Evolutionary conservation across 2,888 invertebrate species (phyloP).

Genomic region (Trisateles emortualis): DNA sequence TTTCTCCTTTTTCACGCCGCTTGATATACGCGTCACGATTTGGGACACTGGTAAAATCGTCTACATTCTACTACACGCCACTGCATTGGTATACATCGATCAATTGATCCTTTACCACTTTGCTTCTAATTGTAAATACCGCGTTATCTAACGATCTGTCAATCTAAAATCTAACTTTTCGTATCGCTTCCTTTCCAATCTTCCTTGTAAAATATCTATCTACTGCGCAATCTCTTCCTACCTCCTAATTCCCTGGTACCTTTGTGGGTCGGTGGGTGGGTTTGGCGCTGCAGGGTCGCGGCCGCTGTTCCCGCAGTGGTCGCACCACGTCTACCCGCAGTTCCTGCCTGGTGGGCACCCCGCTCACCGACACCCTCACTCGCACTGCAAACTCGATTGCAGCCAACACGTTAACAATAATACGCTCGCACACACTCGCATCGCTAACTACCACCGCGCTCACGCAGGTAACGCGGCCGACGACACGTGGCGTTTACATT

Average conservation of each 20-base stretch:
- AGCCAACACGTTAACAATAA: conserved; percentile 82
- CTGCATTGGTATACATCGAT: conserved; percentile 52
- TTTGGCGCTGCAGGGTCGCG: conserved; percentile 84
- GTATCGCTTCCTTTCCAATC: conserved; percentile 7
- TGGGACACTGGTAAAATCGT: conserved; percentile 85
- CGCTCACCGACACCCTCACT: conserved; percentile 84
- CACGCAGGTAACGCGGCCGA: conserved; percentile 83
- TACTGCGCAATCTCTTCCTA: conserved; percentile 9
- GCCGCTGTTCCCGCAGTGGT: conserved; percentile 97
- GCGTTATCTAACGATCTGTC: conserved; percentile 43
- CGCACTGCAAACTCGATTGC: conserved; percentile 87
- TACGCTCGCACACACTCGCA: conserved; percentile 84
- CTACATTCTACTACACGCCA: conserved; percentile 72
- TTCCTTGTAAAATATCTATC: conserved; percentile 1
- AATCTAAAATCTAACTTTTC: conserved; percentile 24
- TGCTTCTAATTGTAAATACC: conserved; percentile 34
- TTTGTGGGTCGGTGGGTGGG: conserved; percentile 12
- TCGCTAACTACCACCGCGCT: conserved; percentile 85
- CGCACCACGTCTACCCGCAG: conserved; percentile 97
- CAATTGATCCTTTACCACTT: conserved; percentile 41
- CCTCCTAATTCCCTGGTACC: conserved; percentile 24
- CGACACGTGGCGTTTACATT: conserved; percentile 66
- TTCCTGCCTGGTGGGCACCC: conserved; percentile 97
- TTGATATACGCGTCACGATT: conserved; percentile 84
- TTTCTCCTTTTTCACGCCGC: conserved; percentile 87